A percentile compares a stretch with the other conserved stretches of the same genome.
These are phyloP conservation scores for Brachypodius melanocephalos DNA, from an alignment of 2,113 vertebrate species.

Conservation along the genomic window DNA sequence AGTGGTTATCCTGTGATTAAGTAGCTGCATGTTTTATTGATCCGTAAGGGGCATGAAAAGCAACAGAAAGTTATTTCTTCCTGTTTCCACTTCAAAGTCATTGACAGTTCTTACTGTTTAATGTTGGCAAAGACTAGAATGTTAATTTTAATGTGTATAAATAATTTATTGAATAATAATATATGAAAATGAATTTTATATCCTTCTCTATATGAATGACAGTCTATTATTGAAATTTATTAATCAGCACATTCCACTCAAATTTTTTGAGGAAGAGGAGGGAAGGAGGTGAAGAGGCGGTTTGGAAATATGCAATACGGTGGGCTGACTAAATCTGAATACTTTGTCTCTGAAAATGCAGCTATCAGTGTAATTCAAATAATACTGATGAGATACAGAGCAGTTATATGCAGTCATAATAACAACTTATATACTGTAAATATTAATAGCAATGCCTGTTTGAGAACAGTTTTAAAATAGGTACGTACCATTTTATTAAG, in stretches of 20 bases:
- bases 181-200: slow-evolving; percentile 35
- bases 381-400: not conserved
- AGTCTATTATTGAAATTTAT: not conserved
- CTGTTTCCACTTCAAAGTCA: not conserved
- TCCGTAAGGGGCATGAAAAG: not conserved
- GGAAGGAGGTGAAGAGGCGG: not conserved
- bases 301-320: slow-evolving; percentile 27
- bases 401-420: not conserved
- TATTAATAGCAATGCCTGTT: slow-evolving; percentile 15
- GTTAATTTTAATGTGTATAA: slow-evolving; percentile 31
- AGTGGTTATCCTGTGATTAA: not conserved
- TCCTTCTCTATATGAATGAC: not conserved
- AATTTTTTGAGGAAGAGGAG: slow-evolving; percentile 30
- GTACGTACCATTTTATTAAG: slow-evolving; percentile 31
- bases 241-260: slow-evolving; percentile 56
- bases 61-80: not conserved
- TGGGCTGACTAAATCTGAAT: slow-evolving; percentile 14
- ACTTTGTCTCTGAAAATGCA: not conserved
- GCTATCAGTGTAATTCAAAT: not conserved
- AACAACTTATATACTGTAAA: not conserved
- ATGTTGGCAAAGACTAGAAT: slow-evolving; percentile 16
- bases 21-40: not conserved
- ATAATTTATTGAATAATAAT: slow-evolving; percentile 62
- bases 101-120: not conserved
- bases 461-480: slow-evolving; percentile 53